Percentiles rank a stretch among this genome's conserved stretches.
phyloP scores from a whole-genome alignment of 2,113 vertebrate genomes.

The Sprattus sprattus region DNA sequence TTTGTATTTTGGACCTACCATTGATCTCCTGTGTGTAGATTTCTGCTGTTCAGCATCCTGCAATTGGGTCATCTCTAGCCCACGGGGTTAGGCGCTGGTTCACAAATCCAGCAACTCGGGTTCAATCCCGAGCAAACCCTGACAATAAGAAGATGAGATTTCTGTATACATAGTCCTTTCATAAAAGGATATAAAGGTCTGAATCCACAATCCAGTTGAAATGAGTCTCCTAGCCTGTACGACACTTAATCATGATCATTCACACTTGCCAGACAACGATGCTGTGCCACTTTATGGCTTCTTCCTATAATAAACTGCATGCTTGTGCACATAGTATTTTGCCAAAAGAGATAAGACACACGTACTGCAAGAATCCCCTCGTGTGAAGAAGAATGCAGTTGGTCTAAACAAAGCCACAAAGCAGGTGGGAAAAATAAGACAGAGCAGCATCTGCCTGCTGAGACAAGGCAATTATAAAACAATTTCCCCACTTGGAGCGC shows the following conservation, averaged over 20 bases:
- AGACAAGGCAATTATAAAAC: slow-evolving; percentile 16
- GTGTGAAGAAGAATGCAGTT: not conserved
- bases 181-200: not conserved
- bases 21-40: too few relatives aligned
- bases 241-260: not conserved
- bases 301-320: not conserved
- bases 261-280: not conserved
- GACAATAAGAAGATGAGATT: not conserved
- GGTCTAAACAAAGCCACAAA: not conserved
- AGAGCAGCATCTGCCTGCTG: not conserved
- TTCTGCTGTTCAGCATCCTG: too few relatives aligned
- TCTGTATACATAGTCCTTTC: not conserved
- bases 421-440: not conserved
- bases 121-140: too few relatives aligned
- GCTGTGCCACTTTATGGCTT: not conserved
- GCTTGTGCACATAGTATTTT: not conserved
- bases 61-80: too few relatives aligned
- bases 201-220: not conserved
- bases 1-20: too few relatives aligned
- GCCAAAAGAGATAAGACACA: not conserved
- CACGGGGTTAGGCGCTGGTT: too few relatives aligned
- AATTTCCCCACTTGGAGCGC: not conserved
- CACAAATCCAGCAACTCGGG: too few relatives aligned
- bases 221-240: not conserved
- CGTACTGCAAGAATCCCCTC: not conserved